These are phyloP conservation scores for Heteropelma amictum DNA, from an alignment of 2,888 invertebrate species.

Conservation along the genomic window DNA sequence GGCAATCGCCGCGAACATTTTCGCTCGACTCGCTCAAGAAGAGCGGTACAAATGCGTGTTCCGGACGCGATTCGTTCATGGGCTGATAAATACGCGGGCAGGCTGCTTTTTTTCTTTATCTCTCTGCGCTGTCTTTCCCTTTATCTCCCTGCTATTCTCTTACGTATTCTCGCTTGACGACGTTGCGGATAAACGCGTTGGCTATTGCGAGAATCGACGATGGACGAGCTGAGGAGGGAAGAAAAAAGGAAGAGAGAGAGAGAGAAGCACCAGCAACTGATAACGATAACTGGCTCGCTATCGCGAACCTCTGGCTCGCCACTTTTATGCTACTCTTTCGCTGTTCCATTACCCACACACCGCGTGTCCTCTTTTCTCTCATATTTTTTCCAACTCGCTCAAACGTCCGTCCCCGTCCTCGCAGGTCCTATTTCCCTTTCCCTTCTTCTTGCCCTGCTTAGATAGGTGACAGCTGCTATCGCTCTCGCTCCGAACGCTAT, in stretches of 20 bases:
- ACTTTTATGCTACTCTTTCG: constrained; percentile 45
- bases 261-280: constrained; percentile 59
- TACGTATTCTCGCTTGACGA: constrained; percentile 69
- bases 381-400: constrained; percentile 23
- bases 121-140: not conserved
- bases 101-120: not conserved
- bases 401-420: constrained; percentile 13
- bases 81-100: constrained; percentile 21
- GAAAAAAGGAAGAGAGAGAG: constrained; percentile 58
- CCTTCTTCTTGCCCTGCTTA: constrained; percentile 41
- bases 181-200: constrained; percentile 52
- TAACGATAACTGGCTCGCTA: constrained; percentile 70
- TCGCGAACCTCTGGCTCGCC: constrained; percentile 56
- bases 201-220: constrained; percentile 13
- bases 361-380: constrained; percentile 15
- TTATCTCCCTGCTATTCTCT: not conserved
- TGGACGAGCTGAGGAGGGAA: constrained; percentile 12
- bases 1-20: constrained; percentile 6
- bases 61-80: constrained; percentile 38
- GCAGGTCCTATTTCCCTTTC: constrained; percentile 42
- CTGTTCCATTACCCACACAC: constrained; percentile 46
- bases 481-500: constrained; percentile 21
- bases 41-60: not conserved
- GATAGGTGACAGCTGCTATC: constrained; percentile 42
- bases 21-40: constrained; percentile 1